Evolutionary conservation across 2,888 invertebrate genomes (phyloP).

Genomic region (Epinotia ramella): DNA sequence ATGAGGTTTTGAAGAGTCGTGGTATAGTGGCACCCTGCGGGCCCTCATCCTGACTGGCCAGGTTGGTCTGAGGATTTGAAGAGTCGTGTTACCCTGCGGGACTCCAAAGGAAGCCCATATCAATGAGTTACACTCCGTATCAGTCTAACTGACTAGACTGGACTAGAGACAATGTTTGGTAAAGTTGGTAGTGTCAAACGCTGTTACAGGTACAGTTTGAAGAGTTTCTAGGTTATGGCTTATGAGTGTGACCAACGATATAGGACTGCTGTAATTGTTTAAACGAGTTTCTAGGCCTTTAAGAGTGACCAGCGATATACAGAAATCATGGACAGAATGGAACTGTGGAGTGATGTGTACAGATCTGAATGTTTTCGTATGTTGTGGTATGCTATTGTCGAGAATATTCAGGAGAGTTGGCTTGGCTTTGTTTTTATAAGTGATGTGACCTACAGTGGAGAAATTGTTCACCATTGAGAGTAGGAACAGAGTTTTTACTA

Average conservation of each 20-base stretch:
- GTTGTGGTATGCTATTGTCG: not conserved
- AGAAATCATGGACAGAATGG: not conserved
- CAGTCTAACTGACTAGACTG: too few relatives aligned
- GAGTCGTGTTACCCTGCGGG: not conserved
- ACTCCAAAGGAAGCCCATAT: not conserved
- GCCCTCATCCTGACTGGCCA: not conserved
- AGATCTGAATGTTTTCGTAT: not conserved
- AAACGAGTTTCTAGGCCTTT: not conserved
- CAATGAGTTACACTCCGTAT: not conserved
- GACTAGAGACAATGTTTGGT: not conserved
- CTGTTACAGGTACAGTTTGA: not conserved
- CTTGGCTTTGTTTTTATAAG: not conserved
- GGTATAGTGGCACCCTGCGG: not conserved
- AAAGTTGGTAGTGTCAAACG: not conserved
- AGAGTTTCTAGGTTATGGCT: not conserved
- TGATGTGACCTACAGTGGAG: not conserved
- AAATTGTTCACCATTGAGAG: not conserved
- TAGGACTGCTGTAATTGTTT: not conserved
- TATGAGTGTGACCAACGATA: not conserved
- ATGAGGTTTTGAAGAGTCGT: constrained; percentile 56
- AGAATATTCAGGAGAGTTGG: too few relatives aligned
- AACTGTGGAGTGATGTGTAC: not conserved
- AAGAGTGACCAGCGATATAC: not conserved
- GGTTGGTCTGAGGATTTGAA: not conserved
- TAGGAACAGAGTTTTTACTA: too few relatives aligned